phyloP scores from a whole-genome alignment of 2,888 invertebrate genomes.

The Ypsolopha scabrella region DNA sequence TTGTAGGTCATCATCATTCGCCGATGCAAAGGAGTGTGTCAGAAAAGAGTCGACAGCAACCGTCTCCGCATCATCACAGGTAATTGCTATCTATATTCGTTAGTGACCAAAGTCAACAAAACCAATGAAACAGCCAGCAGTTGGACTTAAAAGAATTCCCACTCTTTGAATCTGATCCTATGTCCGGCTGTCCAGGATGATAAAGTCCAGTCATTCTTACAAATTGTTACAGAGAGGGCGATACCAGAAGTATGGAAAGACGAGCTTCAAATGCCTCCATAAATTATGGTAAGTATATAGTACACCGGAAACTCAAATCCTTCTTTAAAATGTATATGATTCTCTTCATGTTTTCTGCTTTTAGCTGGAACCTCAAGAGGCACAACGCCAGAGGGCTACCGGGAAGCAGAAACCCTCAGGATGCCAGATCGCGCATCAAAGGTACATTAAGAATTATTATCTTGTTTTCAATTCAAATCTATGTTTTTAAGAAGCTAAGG shows the following conservation, averaged over 20 bases:
- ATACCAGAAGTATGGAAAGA: constrained; percentile 49
- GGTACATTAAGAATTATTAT: too few species aligned
- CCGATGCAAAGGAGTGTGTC: constrained; percentile 75
- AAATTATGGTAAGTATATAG: constrained; percentile 35
- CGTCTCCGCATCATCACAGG: constrained; percentile 59
- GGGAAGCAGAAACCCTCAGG: constrained; percentile 55
- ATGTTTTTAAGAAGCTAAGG: too few species aligned
- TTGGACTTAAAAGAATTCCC: too few species aligned
- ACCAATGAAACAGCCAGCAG: too few species aligned
- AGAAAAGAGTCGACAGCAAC: constrained; percentile 72
- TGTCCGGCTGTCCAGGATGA: neutral
- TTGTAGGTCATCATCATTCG: constrained; percentile 47
- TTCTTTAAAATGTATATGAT: neutral
- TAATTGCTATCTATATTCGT: constrained; percentile 13
- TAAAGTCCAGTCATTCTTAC: neutral
- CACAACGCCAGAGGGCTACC: constrained; percentile 56
- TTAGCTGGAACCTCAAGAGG: constrained; percentile 42
- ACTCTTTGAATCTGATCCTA: too few species aligned
- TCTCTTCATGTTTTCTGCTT: constrained; percentile 7
- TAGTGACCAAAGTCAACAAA: too few species aligned
- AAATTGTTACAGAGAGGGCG: constrained; percentile 47
- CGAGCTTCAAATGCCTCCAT: constrained; percentile 62
- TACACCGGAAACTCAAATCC: neutral
- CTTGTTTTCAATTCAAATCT: too few species aligned
- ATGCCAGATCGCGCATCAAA: constrained; percentile 51